These are phyloP conservation scores for Agrochola circellaris DNA, from an alignment of 2,888 invertebrate genomes.

Conservation along the genomic window DNA sequence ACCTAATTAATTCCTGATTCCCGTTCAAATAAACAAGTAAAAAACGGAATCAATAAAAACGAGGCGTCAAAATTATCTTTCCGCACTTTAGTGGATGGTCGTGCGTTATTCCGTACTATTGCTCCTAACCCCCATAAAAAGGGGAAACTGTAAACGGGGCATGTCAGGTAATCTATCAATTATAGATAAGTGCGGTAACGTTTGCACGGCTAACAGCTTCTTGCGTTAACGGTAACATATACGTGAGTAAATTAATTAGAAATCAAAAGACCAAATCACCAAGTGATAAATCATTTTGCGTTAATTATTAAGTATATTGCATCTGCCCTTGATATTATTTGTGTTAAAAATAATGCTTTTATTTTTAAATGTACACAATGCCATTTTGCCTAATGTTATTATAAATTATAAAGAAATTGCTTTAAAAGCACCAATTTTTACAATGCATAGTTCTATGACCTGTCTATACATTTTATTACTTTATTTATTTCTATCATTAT, in stretches of 20 bases:
- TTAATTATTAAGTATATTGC: constrained; percentile 83
- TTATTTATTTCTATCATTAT: constrained; percentile 91
- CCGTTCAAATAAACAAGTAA: neutral
- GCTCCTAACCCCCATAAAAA: neutral
- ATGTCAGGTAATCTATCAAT: constrained; percentile 1
- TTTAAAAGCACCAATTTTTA: constrained; percentile 91
- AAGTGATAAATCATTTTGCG: constrained; percentile 86
- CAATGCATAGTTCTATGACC: constrained; percentile 90
- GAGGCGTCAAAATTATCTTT: constrained; percentile 36
- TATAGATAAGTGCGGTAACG: neutral
- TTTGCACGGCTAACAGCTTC: neutral
- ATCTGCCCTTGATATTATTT: constrained; percentile 90
- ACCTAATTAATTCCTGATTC: constrained; percentile 8
- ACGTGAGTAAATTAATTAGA: constrained; percentile 65
- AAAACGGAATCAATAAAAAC: constrained; percentile 6
- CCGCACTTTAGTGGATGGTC: constrained; percentile 26
- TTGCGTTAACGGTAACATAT: constrained; percentile 50
- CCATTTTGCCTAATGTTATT: constrained; percentile 91
- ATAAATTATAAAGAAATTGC: constrained; percentile 90
- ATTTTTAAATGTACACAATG: constrained; percentile 90
- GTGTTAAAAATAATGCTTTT: constrained; percentile 89
- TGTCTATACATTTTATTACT: constrained; percentile 90
- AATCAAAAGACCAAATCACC: constrained; percentile 88
- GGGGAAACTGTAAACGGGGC: too few species aligned
- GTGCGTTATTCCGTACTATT: neutral